Evolutionary conservation across 2,888 invertebrate species (phyloP).

Genomic region (Trichogramma evanescens): DNA sequence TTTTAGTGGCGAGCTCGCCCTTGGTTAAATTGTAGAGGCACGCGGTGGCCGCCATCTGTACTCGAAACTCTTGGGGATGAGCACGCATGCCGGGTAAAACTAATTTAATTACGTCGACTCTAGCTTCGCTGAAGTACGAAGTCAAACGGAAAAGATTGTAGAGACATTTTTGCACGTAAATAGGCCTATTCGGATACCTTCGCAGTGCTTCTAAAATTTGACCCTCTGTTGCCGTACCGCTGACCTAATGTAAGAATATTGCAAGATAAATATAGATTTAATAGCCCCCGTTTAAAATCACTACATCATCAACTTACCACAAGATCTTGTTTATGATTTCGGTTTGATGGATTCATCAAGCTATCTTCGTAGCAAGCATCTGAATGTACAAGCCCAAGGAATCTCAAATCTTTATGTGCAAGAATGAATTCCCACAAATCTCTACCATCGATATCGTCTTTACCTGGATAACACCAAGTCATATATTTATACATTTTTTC

Average conservation of each 20-base stretch:
- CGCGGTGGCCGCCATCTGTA: constrained; percentile 70
- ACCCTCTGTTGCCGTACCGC: constrained; percentile 53
- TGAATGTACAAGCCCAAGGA: constrained; percentile 54
- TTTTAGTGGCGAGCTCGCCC: constrained; percentile 56
- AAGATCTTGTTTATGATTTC: constrained; percentile 45
- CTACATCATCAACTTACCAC: constrained; percentile 39
- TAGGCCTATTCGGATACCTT: constrained; percentile 53
- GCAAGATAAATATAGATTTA: not conserved
- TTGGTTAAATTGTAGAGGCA: constrained; percentile 68
- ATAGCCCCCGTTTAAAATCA: not conserved
- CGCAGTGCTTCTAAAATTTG: constrained; percentile 56
- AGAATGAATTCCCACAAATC: constrained; percentile 48
- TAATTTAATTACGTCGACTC: constrained; percentile 59
- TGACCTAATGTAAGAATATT: constrained; percentile 42
- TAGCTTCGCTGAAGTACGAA: constrained; percentile 49
- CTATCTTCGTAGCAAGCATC: constrained; percentile 52
- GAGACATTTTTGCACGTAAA: constrained; percentile 62
- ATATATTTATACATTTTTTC: not conserved
- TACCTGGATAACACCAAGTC: constrained; percentile 39
- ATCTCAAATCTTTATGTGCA: constrained; percentile 49
- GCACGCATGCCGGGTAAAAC: constrained; percentile 50
- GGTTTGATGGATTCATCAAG: constrained; percentile 47
- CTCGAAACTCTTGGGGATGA: constrained; percentile 54
- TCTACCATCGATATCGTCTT: constrained; percentile 49
- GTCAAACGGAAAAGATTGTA: constrained; percentile 57